Base-by-base conservation (phyloP, 2,113 vertebrate genomes). In the Arizona elegans region DNA sequence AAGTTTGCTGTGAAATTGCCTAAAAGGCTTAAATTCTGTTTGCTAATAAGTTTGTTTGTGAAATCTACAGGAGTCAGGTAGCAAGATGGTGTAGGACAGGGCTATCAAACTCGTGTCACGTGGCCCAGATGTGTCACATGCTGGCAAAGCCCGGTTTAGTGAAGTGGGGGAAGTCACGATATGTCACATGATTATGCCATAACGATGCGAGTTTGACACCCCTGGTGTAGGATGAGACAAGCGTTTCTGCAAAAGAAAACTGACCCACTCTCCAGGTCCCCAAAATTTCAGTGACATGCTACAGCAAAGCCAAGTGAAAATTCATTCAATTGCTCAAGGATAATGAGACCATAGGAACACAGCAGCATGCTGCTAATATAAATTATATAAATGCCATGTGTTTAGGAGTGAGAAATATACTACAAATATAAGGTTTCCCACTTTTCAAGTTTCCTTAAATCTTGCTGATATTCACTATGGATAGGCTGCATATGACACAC, bases 101-200 rank as follows among this genome's bases (percentile, higher is more conserved):
- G 58, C 58, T 59, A 23, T 59, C 58, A 59, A 24, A 26, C 58
- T 59, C 1, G 2, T 2, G 0, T 53, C 11, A 53, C 11, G 11
- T 1, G 58, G 58, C 19, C 56, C 7, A 0, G 56, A 59, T 59
- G 58, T 1, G 1, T 59, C 58, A 59, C 1, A 0, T 8, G 0
- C 58, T 59, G 23, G 8, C 58, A 8, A 59, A 0, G 23, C 58
- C 58, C 1, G 8, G 58, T 59, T 59, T 59, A 59, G 8, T 3
- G 23, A 59, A 24, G 8, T 23, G 1, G 8, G 23, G 15, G 11
- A 19, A 58, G 23, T 59, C 58, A 59, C 1, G 23, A 59, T 59
- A 10, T 10, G 8, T 26, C 23, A 59, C 8, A 0, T 59, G 58
- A 59, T 1, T 2, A 58, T 0, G 3, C 3, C 3, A 8, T 59